Base-by-base conservation (phyloP, 1,140 invertebrate species). In the Euwallacea similis region DNA sequence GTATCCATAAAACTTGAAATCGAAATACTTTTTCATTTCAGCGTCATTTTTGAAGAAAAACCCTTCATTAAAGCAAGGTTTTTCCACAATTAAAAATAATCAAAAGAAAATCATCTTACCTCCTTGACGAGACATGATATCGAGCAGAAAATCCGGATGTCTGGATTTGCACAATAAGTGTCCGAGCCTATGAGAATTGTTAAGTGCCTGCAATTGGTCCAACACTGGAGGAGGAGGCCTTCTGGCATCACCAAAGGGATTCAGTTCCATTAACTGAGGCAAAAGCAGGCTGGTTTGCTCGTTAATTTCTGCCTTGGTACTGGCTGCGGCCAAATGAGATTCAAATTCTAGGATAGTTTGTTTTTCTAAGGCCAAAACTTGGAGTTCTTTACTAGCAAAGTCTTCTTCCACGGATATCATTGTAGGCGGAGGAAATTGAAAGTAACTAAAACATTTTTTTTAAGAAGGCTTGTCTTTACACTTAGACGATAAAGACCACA, bases 311-410 rank as follows among this genome's bases (percentile, higher is more conserved):
- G 91, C 87, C 82, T 91, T 88, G 11, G 93, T 94, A 73, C 94
- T 94, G 47, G 89, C 91, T 6, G 93, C 93, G 0, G 96, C 97
- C 42, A 98, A 83, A 84, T 98, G 93, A 0, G 89, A 88, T 85
- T 99, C 97, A 83, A 98, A 97, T 82, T 97, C 92, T 0, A 98
- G 79, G 73, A 98, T 96, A 74, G 89, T 86, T 75, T 93, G 89
- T 73, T 91, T 90, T 82, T 96, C 94, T 8, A 92, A 76, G 7
- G 87, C 85, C 16, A 87, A 82, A 13, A 92, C 85, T 82, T 93
- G 89, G 33, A 89, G 80, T 79, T 82, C 77, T 55, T 78, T 77
- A 2, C 66, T 73, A 58, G 77, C 75, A 56, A 72, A 79, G 64
- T 81, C 79, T 47, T 81, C 80, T 55, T 81, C 78, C 2, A 76